A percentile compares a stretch with the other conserved stretches of the same genome.
Evolutionary conservation across 2,888 invertebrate species (phyloP).

Genomic region (Tyria jacobaeae): DNA sequence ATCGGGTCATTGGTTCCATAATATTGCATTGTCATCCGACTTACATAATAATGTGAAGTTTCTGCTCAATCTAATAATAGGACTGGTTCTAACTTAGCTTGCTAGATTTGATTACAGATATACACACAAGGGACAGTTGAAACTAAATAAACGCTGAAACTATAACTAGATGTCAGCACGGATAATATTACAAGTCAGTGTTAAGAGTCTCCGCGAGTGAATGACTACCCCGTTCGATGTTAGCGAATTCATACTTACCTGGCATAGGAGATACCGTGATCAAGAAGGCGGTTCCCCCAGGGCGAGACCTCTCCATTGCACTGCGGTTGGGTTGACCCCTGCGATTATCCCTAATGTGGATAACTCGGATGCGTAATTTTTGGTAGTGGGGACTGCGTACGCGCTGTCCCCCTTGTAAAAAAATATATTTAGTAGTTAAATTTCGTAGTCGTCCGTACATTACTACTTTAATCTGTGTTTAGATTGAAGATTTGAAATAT

Average conservation of each 20-base stretch:
- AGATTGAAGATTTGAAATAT: no score
- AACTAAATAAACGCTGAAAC: no score
- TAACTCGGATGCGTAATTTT: constrained; percentile 8
- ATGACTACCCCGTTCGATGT: not conserved
- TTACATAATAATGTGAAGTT: no score
- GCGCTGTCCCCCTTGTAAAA: constrained; percentile 1
- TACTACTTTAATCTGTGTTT: no score
- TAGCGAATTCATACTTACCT: constrained; percentile 8
- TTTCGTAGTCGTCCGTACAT: no score
- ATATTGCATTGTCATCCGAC: no score
- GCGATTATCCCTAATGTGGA: constrained; percentile 10
- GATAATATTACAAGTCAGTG: not conserved
- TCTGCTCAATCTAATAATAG: no score
- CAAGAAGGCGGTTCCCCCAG: constrained; percentile 9
- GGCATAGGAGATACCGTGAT: constrained; percentile 14
- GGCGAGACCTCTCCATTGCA: constrained; percentile 7
- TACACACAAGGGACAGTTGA: no score
- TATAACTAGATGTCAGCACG: not conserved
- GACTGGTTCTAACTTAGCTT: no score
- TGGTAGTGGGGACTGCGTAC: constrained; percentile 8
- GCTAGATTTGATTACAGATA: no score
- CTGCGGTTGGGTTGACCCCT: constrained; percentile 5
- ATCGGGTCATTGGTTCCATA: no score
- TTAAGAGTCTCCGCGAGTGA: constrained; percentile 4
- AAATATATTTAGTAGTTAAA: no score